These are phyloP conservation scores for Rhombomys opimus DNA, from an alignment of 2,113 vertebrate species.

Conservation along the genomic window DNA sequence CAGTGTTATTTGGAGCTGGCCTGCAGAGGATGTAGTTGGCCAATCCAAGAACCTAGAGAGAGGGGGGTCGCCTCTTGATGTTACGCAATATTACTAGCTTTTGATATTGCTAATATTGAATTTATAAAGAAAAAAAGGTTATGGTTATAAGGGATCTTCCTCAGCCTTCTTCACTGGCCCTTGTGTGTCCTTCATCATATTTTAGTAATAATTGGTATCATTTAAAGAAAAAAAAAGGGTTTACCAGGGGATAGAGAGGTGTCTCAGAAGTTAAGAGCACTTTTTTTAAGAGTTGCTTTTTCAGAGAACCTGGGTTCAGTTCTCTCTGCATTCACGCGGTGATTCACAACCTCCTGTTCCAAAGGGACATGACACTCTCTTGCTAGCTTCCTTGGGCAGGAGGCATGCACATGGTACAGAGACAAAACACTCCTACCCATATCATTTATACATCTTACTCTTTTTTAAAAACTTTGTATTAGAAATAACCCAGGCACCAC, in stretches of 20 bases:
- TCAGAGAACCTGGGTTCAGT: background rate
- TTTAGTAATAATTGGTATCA: background rate
- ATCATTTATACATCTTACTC: background rate
- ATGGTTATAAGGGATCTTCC: background rate
- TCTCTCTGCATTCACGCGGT: background rate
- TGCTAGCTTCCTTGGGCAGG: background rate
- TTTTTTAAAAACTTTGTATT: background rate
- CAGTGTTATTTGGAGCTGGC: background rate
- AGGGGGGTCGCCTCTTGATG: background rate
- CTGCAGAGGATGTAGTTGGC: background rate
- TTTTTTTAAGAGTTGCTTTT: background rate
- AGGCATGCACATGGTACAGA: background rate
- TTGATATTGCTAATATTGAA: background rate
- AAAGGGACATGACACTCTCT: background rate
- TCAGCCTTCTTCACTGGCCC: background rate
- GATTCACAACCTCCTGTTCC: background rate
- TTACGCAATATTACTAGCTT: background rate
- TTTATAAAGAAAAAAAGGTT: background rate
- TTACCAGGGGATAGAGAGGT: background rate
- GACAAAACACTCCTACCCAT: background rate
- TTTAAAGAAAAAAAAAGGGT: background rate
- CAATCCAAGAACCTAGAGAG: background rate
- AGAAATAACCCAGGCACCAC: background rate
- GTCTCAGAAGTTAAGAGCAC: background rate
- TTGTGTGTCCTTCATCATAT: background rate